Evolutionary conservation across 2,888 invertebrate species (phyloP).

Genomic region (Ennomos quercinarius): DNA sequence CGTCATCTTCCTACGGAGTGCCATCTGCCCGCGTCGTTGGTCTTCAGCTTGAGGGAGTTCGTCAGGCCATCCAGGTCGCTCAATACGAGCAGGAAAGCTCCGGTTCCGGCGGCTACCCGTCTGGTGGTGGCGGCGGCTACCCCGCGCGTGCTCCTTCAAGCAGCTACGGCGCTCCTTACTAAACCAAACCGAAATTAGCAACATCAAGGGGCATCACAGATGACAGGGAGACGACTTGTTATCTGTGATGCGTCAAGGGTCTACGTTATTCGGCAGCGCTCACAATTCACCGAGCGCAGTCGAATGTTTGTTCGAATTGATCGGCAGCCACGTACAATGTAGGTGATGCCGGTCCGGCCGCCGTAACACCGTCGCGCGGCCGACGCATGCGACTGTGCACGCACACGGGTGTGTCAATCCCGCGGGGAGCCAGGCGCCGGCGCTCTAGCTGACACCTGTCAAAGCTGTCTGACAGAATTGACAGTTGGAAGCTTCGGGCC

Average conservation of each 20-base stretch:
- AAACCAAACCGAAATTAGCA: constrained; percentile 49
- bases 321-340: constrained; percentile 80
- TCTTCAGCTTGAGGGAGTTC: constrained; percentile 93
- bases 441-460: constrained; percentile 46
- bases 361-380: constrained; percentile 56
- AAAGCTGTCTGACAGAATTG: constrained; percentile 42
- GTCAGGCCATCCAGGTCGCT: constrained; percentile 95
- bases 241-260: constrained; percentile 38
- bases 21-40: constrained; percentile 89
- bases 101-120: constrained; percentile 80
- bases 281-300: constrained; percentile 56
- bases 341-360: constrained; percentile 72
- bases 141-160: constrained; percentile 86
- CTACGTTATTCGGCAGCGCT: constrained; percentile 65
- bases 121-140: constrained; percentile 85
- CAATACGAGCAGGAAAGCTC: constrained; percentile 90
- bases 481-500: constrained; percentile 36
- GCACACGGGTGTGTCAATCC: constrained; percentile 72
- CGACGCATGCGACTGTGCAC: constrained; percentile 83
- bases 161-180: constrained; percentile 89
- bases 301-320: constrained; percentile 72
- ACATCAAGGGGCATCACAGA: constrained; percentile 47
- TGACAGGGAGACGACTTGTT: constrained; percentile 32
- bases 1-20: constrained; percentile 81
- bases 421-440: constrained; percentile 74